Base-by-base conservation (phyloP, 2,797 vertebrate species). In the Loris lydekkerianus region DNA sequence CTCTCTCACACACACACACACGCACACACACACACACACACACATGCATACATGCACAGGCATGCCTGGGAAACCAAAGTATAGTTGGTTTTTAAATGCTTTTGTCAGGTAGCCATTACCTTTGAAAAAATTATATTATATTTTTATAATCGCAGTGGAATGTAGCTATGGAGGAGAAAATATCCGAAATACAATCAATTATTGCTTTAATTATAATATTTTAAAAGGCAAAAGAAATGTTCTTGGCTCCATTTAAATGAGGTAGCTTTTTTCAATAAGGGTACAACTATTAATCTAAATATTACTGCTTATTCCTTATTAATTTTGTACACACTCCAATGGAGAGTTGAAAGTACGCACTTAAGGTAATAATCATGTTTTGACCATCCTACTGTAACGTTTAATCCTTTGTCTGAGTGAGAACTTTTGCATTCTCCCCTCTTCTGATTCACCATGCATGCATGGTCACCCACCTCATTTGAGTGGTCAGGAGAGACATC, bases 181-280 rank as follows among this genome's bases (percentile, higher is more conserved):
- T 73, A 87, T 72, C 56, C 72, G 95, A 96, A 95, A 27, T 78
- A 11, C 21, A 78, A 91, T 94, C 78, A 93, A 29, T 96, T 93
- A 93, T 90, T 95, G 34, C 31, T 91, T 95, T 93, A 78, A 31
- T 69, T 94, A 69, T 43, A 58, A 14, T 91, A 34, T 77, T 72
- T 96, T 95, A 76, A 72, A 94, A 95, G 86, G 21, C 20, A 89
- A 20, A 85, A 18, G 82, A 96, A 93, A 88, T 56, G 20, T 65
- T 78, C 7, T 31, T 65, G 20, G 53, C 40, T 96, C 23, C n/a
- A 84, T 89, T 90, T 95, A 43, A 69, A 81, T 77, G 63, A 92
- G 37, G 17, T 20, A 27, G 10, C 25, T 56, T 89, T 91, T 91
- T 87, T 53, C 13, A 91, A 31, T 80, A 53, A 77, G 13, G 31